A percentile compares a stretch with the other conserved stretches of the same genome.
Conservation (phyloP, 2,888 invertebrate species). For the Gastracanthus pulcherrimus region DNA sequence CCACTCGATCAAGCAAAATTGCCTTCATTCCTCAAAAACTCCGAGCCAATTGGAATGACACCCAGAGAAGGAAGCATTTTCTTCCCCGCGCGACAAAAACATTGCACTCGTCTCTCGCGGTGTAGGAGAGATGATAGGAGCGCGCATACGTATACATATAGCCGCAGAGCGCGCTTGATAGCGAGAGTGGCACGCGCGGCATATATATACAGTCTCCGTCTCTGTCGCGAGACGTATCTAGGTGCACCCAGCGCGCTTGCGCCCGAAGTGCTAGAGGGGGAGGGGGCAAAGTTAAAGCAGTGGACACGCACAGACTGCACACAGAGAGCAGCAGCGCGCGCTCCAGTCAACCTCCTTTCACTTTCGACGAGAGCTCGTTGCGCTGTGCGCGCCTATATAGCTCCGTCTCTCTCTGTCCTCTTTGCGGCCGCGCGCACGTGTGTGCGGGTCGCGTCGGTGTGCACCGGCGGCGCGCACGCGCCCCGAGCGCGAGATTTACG, state of each 20-base stretch:
- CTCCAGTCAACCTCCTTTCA: constrained; percentile 76
- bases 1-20: no score
- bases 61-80: no score
- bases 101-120: no score
- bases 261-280: not conserved
- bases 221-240: not conserved
- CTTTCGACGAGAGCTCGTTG: constrained; percentile 75
- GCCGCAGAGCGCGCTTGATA: no score
- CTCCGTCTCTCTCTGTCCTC: constrained; percentile 33
- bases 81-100: no score
- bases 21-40: no score
- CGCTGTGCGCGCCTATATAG: constrained; percentile 68
- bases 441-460: not conserved
- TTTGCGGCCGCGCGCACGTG: constrained; percentile 13
- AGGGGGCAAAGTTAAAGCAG: not conserved
- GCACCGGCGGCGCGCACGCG: not conserved
- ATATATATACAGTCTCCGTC: no score
- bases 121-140: no score
- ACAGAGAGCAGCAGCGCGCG: constrained; percentile 55
- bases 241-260: not conserved
- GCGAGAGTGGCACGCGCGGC: no score
- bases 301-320: not conserved
- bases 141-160: no score
- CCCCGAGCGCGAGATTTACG: not conserved
- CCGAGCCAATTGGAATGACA: no score